A percentile compares a stretch with the other conserved stretches of the same genome.
Evolutionary conservation across 2,797 vertebrate genomes (phyloP).

Genomic region (Numenius phaeopus): DNA sequence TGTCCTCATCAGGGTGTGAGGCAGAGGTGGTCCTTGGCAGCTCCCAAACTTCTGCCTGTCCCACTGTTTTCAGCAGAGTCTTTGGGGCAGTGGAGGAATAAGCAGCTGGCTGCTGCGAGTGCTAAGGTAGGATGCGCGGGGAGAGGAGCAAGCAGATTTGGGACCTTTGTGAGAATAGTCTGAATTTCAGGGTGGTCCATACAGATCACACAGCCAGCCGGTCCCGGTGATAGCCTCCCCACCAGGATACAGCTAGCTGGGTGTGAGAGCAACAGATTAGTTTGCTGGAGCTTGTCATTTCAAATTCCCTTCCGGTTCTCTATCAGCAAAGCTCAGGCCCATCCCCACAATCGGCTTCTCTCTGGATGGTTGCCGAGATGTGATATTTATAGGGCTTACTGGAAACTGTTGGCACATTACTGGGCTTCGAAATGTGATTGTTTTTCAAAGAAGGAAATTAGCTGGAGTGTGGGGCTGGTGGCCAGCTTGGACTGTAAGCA

Average conservation of each 20-base stretch:
- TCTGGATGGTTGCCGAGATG: slow-evolving; percentile 60
- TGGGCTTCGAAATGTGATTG: slow-evolving; percentile 48
- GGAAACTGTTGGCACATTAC: slow-evolving; percentile 61
- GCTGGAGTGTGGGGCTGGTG: slow-evolving; percentile 43
- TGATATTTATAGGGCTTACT: slow-evolving; percentile 72
- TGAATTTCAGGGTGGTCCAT: background rate
- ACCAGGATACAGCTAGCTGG: background rate
- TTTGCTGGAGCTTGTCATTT: background rate
- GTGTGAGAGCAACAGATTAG: slow-evolving; percentile 22
- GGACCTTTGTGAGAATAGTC: background rate
- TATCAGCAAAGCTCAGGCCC: slow-evolving; percentile 58
- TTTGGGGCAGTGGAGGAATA: background rate
- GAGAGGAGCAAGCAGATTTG: background rate
- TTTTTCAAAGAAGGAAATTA: slow-evolving; percentile 66
- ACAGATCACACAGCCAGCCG: background rate
- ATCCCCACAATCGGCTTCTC: slow-evolving; percentile 51
- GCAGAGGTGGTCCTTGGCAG: background rate
- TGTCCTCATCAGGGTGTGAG: background rate
- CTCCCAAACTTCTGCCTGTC: background rate
- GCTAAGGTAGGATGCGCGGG: background rate
- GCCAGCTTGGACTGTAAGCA: slow-evolving; percentile 55
- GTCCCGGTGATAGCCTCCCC: background rate
- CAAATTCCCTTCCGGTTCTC: slow-evolving; percentile 20
- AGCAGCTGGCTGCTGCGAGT: background rate
- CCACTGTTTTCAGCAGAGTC: background rate